A percentile compares a stretch with the other conserved stretches of the same genome.
phyloP scores from a whole-genome alignment of 1,140 invertebrate species.

The Apolygus lucorum region DNA sequence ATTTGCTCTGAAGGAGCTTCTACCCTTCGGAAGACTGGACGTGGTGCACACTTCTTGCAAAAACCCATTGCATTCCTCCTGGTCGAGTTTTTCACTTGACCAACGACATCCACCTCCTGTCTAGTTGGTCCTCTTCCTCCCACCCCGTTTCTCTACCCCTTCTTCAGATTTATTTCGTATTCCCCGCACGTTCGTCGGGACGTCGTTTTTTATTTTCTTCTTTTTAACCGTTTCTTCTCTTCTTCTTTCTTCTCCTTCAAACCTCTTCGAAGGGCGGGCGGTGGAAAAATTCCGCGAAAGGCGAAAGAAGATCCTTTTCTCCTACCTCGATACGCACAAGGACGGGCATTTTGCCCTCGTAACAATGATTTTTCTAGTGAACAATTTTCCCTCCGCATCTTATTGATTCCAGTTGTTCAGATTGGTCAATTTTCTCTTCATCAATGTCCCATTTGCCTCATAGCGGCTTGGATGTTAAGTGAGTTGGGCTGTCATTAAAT shows the following conservation, averaged over 20 bases:
- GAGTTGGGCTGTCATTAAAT: no score
- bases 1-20: background rate
- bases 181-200: background rate
- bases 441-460: no score
- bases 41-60: conserved; percentile 10
- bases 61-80: conserved; percentile 13
- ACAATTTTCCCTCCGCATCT: background rate
- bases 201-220: conserved; percentile 7
- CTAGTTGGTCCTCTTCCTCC: background rate
- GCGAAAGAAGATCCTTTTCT: background rate
- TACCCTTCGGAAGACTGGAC: background rate
- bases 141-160: background rate
- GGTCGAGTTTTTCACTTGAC: conserved; percentile 10
- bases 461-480: no score
- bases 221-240: background rate
- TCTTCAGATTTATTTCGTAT: conserved; percentile 14
- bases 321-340: background rate
- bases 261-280: background rate
- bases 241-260: background rate
- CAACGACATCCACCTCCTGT: background rate
- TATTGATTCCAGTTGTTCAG: no score
- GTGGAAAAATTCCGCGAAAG: background rate
- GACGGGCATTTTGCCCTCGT: background rate
- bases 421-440: no score
- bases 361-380: background rate